phyloP scores from a whole-genome alignment of 2,113 vertebrate genomes.

The Neopipo cinnamomea region DNA sequence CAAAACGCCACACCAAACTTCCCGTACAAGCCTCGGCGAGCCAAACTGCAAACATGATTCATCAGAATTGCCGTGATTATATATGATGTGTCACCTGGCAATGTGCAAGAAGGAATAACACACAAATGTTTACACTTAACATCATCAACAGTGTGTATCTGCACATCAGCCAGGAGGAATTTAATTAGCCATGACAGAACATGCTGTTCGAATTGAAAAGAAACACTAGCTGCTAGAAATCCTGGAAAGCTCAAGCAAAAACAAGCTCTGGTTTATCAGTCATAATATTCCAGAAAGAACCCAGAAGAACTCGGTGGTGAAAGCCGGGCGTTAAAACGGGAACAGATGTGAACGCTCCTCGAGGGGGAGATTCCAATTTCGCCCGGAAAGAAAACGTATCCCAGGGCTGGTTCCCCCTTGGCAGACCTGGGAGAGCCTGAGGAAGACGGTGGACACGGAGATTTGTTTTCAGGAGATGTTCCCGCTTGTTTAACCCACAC shows the following conservation, averaged over 20 bases:
- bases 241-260: slow-evolving; percentile 56
- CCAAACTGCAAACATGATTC: slow-evolving; percentile 35
- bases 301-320: background rate
- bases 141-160: slow-evolving; percentile 58
- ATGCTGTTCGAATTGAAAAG: slow-evolving; percentile 43
- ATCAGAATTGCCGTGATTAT: slow-evolving; percentile 32
- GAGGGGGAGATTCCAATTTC: background rate
- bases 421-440: background rate
- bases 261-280: slow-evolving; percentile 36
- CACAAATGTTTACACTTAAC: slow-evolving; percentile 58
- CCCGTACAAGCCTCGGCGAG: background rate
- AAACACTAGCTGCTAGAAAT: slow-evolving; percentile 58
- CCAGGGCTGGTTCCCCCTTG: background rate
- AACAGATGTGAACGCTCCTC: background rate
- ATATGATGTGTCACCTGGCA: slow-evolving; percentile 52
- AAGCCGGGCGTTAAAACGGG: background rate
- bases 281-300: slow-evolving; percentile 31
- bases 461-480: background rate
- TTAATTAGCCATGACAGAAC: slow-evolving; percentile 64
- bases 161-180: slow-evolving; percentile 62
- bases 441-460: background rate
- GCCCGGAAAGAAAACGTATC: background rate
- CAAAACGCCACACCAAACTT: background rate
- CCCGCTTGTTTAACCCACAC: background rate
- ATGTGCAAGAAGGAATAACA: slow-evolving; percentile 41